phyloP scores from a whole-genome alignment of 2,888 invertebrate species.

The Diplolepis rosae region DNA sequence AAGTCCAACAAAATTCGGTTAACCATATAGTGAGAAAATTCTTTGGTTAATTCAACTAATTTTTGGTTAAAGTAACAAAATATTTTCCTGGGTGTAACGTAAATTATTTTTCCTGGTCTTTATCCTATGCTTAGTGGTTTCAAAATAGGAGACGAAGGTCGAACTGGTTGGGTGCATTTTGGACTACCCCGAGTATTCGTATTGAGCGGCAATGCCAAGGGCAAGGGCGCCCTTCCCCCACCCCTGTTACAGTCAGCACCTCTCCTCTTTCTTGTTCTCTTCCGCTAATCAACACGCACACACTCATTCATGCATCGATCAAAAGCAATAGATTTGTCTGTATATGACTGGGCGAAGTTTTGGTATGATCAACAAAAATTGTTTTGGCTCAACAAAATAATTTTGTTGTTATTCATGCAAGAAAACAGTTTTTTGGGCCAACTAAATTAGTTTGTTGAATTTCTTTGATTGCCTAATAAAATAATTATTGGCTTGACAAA shows the following conservation, averaged over 20 bases:
- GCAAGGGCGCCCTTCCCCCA: slow-evolving; percentile 71
- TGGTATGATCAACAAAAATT: too few species aligned
- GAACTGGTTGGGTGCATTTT: slow-evolving; percentile 57
- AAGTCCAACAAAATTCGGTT: too few species aligned
- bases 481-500: too few species aligned
- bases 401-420: too few species aligned
- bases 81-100: too few species aligned
- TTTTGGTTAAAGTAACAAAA: too few species aligned
- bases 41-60: too few species aligned
- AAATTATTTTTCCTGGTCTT: background rate
- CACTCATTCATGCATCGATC: slow-evolving; percentile 27
- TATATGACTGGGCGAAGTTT: background rate
- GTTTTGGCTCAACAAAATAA: too few species aligned
- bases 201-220: slow-evolving; percentile 74
- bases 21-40: too few species aligned
- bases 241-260: slow-evolving; percentile 46
- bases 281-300: slow-evolving; percentile 52
- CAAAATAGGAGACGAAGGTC: slow-evolving; percentile 19
- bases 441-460: too few species aligned
- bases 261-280: slow-evolving; percentile 55
- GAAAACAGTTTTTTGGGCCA: too few species aligned
- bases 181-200: slow-evolving; percentile 71
- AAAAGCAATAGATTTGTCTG: background rate
- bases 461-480: too few species aligned
- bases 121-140: background rate